Evolutionary conservation across 2,888 invertebrate species (phyloP).

Genomic region (Apodemia duryi): DNA sequence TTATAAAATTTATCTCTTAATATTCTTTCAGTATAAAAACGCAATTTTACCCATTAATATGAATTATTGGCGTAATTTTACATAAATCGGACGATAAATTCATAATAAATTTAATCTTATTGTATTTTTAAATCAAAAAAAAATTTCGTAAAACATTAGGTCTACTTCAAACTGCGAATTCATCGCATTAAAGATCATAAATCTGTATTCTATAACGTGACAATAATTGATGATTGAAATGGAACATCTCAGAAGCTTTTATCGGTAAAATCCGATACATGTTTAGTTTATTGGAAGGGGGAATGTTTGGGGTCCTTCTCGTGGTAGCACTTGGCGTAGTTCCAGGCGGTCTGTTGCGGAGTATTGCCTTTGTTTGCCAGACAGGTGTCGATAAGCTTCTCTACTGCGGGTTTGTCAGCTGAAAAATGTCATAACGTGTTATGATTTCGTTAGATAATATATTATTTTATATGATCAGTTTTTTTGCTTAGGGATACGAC

Average conservation of each 20-base stretch:
- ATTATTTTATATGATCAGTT: background rate
- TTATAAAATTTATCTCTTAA: too few species aligned
- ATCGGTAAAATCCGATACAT: background rate
- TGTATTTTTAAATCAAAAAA: too few species aligned
- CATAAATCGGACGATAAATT: too few species aligned
- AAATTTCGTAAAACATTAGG: too few species aligned
- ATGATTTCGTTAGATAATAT: background rate
- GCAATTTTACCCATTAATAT: too few species aligned
- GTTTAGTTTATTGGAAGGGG: constrained; percentile 55
- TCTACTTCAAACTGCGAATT: too few species aligned
- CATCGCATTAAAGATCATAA: too few species aligned
- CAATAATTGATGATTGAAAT: background rate
- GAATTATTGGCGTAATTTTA: too few species aligned
- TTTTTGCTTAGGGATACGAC: too few species aligned
- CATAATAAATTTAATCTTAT: too few species aligned
- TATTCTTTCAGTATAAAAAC: too few species aligned
- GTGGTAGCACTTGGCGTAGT: constrained; percentile 75
- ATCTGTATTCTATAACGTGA: too few species aligned
- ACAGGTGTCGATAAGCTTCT: constrained; percentile 69
- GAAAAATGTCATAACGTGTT: constrained; percentile 15
- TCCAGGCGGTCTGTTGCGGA: constrained; percentile 73
- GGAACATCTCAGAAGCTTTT: background rate
- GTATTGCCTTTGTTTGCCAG: constrained; percentile 68
- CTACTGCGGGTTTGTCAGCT: constrained; percentile 68
- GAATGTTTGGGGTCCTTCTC: constrained; percentile 75